These are phyloP conservation scores for Lepas anatifera DNA, from an alignment of 2,888 invertebrate species.

Conservation along the genomic window DNA sequence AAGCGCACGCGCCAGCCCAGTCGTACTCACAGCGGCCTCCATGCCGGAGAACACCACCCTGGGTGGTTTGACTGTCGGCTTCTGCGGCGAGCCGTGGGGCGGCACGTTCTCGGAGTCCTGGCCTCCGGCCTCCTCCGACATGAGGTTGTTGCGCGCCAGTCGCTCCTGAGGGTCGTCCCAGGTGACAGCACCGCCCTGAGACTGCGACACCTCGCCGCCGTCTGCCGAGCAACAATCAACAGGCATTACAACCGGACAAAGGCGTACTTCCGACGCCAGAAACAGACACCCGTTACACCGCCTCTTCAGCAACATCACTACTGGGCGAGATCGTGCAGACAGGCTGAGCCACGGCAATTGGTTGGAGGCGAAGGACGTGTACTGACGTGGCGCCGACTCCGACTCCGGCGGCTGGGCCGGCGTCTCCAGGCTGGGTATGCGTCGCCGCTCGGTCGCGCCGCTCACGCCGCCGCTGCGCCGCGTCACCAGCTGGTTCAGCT, in stretches of 20 bases:
- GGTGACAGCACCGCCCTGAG: constrained; percentile 28
- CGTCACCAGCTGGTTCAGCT: constrained; percentile 3
- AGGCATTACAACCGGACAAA: too few relatives aligned
- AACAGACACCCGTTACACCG: too few relatives aligned
- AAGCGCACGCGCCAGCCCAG: too few relatives aligned
- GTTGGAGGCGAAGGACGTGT: too few relatives aligned
- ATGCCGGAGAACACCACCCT: constrained; percentile 15
- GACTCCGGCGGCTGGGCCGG: not conserved
- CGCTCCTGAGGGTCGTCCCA: constrained; percentile 36
- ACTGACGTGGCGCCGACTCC: not conserved
- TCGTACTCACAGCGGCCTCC: not conserved
- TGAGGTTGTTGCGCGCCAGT: constrained; percentile 28
- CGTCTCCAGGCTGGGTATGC: not conserved
- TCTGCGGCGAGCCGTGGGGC: constrained; percentile 29
- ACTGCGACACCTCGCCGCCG: too few relatives aligned
- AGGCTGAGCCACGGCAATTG: too few relatives aligned
- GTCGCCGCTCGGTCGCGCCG: not conserved
- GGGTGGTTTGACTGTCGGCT: constrained; percentile 20
- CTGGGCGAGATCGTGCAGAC: too few relatives aligned
- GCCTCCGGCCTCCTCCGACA: constrained; percentile 27
- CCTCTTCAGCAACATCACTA: constrained; percentile 13
- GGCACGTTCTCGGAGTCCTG: constrained; percentile 29
- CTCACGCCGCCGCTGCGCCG: not conserved
- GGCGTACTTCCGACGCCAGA: too few relatives aligned
- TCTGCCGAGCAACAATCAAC: too few relatives aligned